Evolutionary conservation across 2,113 vertebrate species (phyloP), one percentile per base, ranked within the genome.

Genomic region (Piaya cayana): DNA sequence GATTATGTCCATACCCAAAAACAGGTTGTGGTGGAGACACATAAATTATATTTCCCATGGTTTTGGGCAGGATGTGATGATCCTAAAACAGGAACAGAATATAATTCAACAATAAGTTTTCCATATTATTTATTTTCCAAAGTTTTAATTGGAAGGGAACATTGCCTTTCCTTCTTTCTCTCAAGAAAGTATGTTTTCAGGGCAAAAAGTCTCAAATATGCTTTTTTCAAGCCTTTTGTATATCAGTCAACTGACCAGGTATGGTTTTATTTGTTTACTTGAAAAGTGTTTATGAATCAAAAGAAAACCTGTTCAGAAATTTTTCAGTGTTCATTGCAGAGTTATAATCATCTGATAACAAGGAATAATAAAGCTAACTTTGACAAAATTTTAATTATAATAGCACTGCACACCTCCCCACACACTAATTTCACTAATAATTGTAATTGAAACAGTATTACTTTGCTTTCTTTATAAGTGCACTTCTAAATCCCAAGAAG

Each of bases 341-440:
- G 17, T 78, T 92, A 71, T 52, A 83, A 69, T 90, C 47, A 23
- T 87, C 43, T 88, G 79, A 74, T 87, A 91, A 77, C n/a, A 79
- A 45, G 42, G 12, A 72, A 79, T 75, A 86, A 74, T 13, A 84
- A 92, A 84, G 30, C 16, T 80, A 86, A 77, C 18, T 89, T 87
- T 53, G 60, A 77, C 22, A 84, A 90, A 94, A 84, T 45, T 83
- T 77, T 82, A 92, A 86, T 93, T 94, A 60, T 36, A 93, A 50
- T 49, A 75, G 36, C 56, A 67, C 52, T 71, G 59, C 15, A 75
- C 69, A 26, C 8, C 12, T 25, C 27, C 36, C 11, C 49, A 12
- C 42, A 60, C 43, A 13, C 37, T 59, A 50, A 90, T 77, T 95
- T 90, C 55, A 53, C 5, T 74, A 77, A 82, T 64, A 34, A 76